A percentile compares a stretch with the other conserved stretches of the same genome.
phyloP scores from a whole-genome alignment of 2,797 vertebrate species.

The Mus caroli region DNA sequence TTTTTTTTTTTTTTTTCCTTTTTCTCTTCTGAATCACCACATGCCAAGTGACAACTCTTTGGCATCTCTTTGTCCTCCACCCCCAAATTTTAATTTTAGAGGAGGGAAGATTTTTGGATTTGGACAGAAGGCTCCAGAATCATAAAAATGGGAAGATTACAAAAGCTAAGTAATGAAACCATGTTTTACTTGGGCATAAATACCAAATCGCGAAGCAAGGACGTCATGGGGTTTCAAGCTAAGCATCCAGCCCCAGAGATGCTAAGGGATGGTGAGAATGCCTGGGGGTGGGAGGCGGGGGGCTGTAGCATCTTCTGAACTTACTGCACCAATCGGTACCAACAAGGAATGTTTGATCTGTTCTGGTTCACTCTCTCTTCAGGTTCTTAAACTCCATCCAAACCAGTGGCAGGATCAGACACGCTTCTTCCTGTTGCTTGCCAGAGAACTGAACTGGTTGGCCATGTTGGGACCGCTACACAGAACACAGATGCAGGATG shows the following conservation, averaged over 20 bases:
- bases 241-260: not conserved
- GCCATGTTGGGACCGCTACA: rapidly evolving
- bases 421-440: not conserved
- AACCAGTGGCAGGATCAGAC: not conserved
- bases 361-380: not conserved
- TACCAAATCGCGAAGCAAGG: not conserved
- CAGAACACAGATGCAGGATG: not conserved
- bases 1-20: not conserved
- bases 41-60: slow-evolving; percentile 85
- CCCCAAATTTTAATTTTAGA: not conserved
- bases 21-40: slow-evolving; percentile 85
- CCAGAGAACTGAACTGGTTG: not conserved
- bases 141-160: slow-evolving; percentile 56
- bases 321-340: not conserved
- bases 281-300: too few species aligned
- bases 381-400: not conserved
- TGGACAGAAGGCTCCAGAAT: not conserved
- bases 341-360: not conserved
- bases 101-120: slow-evolving; percentile 21
- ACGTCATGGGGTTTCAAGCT: not conserved
- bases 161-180: slow-evolving; percentile 75
- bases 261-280: not conserved
- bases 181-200: slow-evolving; percentile 42
- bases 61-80: slow-evolving; percentile 54
- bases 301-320: not conserved